Conservation (phyloP, 2,888 invertebrate genomes). For the Agrypnus murinus region DNA sequence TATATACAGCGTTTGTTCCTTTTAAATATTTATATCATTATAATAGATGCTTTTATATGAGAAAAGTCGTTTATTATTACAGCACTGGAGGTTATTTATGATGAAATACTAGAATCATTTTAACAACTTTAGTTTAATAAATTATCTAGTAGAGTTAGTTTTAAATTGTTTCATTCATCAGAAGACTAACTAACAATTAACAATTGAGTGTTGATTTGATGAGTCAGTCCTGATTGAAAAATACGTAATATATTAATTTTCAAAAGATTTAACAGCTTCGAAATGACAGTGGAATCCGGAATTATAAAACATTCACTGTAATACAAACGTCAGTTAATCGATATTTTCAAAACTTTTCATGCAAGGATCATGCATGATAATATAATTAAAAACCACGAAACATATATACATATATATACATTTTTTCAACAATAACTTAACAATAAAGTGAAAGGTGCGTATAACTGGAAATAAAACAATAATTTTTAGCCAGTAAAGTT, state of each 20-base stretch:
- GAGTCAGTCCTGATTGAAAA: constrained; percentile 8
- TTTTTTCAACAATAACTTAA: not conserved
- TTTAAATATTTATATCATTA: too few species aligned
- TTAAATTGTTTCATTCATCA: not conserved
- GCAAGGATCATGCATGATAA: too few species aligned
- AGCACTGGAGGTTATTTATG: not conserved
- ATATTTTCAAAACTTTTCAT: too few species aligned
- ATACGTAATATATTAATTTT: constrained; percentile 3
- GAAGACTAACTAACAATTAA: constrained; percentile 7
- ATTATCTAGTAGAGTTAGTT: not conserved
- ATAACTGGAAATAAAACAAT: not conserved
- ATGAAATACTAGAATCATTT: not conserved
- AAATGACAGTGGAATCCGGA: constrained; percentile 24
- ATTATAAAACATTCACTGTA: not conserved
- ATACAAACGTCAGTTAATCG: too few species aligned
- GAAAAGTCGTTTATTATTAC: too few species aligned
- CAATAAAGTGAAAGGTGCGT: constrained; percentile 14
- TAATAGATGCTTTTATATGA: too few species aligned
- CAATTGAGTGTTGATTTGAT: not conserved
- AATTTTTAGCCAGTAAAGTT: not conserved
- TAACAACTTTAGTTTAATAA: not conserved
- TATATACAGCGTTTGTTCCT: too few species aligned
- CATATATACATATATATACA: too few species aligned
- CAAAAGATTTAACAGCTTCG: constrained; percentile 1
- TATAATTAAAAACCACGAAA: too few species aligned